Evolutionary conservation across 2,797 vertebrate genomes (phyloP), one percentile per base, ranked within the genome.

Genomic region (Tympanoctomys barrerae): DNA sequence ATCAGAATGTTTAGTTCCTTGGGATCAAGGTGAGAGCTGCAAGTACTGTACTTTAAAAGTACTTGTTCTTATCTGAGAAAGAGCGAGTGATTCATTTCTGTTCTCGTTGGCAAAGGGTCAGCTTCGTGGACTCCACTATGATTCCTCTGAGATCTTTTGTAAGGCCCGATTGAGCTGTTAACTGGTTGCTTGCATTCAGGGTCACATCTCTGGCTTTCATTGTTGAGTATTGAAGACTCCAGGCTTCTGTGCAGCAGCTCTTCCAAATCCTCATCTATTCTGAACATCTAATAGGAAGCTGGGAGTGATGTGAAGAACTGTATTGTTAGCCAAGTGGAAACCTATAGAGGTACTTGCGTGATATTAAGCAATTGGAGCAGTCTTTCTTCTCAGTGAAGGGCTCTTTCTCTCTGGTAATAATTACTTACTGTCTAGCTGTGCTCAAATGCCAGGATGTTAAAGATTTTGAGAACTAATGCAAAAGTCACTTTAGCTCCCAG

Each of bases 61-160:
- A 82, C 73, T 89, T 71, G 33, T 57, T 94, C 94, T 96, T 92
- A 87, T 94, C 71, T 83, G 46, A 49, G 73, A 85, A 81, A 94
- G 81, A 95, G 54, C 5, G 24, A 96, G 46, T 79, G n/a, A 61
- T 79, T 96, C 78, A 83, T 80, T 59, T 71, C 79, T 87, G n/a
- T 14, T 89, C 81, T 73, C 28, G 26, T 79, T 78, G 66, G 66
- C 64, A 68, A 64, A 87, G 11, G 93, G 78, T 94, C 62, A 75
- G 14, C 64, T 93, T 95, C 87, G 91, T 8, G 79, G 42, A 52
- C 66, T 92, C 61, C 26, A 22, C 28, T 82, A 77, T 21, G 22
- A 93, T 70, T 88, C 93, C 75, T 79, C 21, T 78, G 62, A 80
- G 21, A 59, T 87, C 68, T 88, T 95, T 95, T 87, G 24, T 91